Conservation (phyloP, 2,113 vertebrate genomes). For the Coptodon bakossiorum region DNA sequence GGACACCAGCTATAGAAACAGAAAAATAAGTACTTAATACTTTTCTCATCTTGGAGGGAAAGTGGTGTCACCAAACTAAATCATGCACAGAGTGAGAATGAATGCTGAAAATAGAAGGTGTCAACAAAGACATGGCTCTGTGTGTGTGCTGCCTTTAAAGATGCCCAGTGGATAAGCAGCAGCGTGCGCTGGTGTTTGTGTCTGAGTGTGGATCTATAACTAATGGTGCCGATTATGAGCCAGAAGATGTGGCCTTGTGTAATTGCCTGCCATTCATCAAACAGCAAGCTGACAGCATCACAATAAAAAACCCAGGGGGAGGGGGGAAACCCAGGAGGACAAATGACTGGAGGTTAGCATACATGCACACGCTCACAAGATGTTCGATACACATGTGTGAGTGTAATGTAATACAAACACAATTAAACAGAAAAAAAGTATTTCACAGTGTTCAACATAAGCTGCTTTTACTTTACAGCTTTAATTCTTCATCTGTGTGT, state of each 20-base stretch:
- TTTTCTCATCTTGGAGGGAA: background rate
- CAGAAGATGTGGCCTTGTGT: conserved; percentile 75
- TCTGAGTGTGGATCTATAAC: conserved; percentile 86
- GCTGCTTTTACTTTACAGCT: background rate
- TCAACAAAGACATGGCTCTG: background rate
- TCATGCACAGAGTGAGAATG: background rate
- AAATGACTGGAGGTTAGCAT: background rate
- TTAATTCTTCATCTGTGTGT: background rate
- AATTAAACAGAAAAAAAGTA: background rate
- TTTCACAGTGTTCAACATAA: background rate
- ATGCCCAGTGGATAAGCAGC: background rate
- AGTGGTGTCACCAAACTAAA: background rate
- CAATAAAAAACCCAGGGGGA: conserved; percentile 62
- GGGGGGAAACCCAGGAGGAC: background rate
- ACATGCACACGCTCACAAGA: background rate
- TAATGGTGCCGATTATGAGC: conserved; percentile 75
- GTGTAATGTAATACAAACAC: background rate
- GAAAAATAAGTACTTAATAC: background rate
- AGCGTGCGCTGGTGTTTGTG: background rate
- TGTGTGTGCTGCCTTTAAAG: background rate
- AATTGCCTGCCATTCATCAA: conserved; percentile 97
- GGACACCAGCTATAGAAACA: background rate
- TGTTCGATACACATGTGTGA: background rate
- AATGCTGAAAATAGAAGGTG: background rate
- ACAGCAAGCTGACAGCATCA: conserved; percentile 89